phyloP scores from a whole-genome alignment of 2,113 vertebrate genomes.

The Thermophis baileyi region DNA sequence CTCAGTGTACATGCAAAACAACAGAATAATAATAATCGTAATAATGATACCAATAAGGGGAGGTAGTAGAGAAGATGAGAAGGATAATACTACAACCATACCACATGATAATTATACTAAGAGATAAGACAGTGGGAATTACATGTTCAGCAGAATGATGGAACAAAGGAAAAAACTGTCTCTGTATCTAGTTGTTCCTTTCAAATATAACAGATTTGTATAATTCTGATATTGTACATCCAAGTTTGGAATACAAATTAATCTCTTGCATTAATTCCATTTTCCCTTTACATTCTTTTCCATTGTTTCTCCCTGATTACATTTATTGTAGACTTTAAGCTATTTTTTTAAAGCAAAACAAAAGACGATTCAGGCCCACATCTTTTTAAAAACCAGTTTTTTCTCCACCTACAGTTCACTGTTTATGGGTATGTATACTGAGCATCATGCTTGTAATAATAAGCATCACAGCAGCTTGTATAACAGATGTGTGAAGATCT shows the following conservation, averaged over 20 bases:
- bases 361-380: not conserved
- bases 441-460: not conserved
- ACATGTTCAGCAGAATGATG: not conserved
- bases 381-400: not conserved
- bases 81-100: not conserved
- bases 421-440: not conserved
- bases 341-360: not conserved
- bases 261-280: not conserved
- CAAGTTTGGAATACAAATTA: not conserved
- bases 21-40: not conserved
- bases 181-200: not conserved
- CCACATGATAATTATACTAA: not conserved
- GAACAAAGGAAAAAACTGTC: not conserved
- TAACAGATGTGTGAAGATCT: not conserved
- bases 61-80: not conserved
- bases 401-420: too few relatives aligned
- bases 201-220: not conserved
- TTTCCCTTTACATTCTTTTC: not conserved
- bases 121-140: not conserved
- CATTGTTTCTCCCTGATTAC: not conserved
- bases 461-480: not conserved
- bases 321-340: not conserved
- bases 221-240: not conserved
- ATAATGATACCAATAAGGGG: not conserved
- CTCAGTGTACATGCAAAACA: not conserved